These are phyloP conservation scores for Cyrtodaria siliqua DNA, from an alignment of 2,888 invertebrate species.

Conservation along the genomic window DNA sequence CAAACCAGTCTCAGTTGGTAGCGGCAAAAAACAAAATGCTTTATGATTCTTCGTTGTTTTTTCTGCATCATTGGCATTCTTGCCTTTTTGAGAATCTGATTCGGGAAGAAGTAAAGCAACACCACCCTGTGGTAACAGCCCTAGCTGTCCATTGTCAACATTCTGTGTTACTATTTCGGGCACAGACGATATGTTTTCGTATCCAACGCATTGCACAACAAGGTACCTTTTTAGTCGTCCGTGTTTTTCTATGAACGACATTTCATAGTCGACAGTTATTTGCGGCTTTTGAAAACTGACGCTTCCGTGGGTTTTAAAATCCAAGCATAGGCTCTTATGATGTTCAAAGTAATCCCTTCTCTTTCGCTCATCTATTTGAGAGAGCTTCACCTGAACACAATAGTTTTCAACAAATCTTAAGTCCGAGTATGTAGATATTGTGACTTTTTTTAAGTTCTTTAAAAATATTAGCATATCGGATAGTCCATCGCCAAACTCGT, in stretches of 20 bases:
- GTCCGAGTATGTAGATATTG: too few species aligned
- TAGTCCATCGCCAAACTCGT: conserved; percentile 22
- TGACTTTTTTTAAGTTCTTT: not conserved
- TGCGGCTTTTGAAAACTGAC: conserved; percentile 19
- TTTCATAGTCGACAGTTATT: conserved; percentile 4
- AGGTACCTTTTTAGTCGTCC: conserved; percentile 27
- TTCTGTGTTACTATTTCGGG: not conserved
- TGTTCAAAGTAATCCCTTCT: not conserved
- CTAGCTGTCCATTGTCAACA: not conserved
- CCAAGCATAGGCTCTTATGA: not conserved
- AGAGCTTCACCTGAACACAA: too few species aligned
- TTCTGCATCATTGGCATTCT: too few species aligned
- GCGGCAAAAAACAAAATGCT: conserved; percentile 75
- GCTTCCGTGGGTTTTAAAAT: not conserved
- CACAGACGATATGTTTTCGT: not conserved
- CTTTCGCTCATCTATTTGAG: too few species aligned
- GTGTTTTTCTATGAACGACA: conserved; percentile 14
- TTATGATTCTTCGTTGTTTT: conserved; percentile 65
- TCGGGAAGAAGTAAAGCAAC: not conserved
- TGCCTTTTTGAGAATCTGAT: not conserved
- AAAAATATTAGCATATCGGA: not conserved
- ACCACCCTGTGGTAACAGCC: not conserved
- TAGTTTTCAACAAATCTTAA: too few species aligned
- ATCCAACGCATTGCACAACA: conserved; percentile 58
- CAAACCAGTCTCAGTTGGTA: conserved; percentile 76